These are phyloP conservation scores for Triplophysa rosa DNA, from an alignment of 2,113 vertebrate genomes.

Conservation along the genomic window DNA sequence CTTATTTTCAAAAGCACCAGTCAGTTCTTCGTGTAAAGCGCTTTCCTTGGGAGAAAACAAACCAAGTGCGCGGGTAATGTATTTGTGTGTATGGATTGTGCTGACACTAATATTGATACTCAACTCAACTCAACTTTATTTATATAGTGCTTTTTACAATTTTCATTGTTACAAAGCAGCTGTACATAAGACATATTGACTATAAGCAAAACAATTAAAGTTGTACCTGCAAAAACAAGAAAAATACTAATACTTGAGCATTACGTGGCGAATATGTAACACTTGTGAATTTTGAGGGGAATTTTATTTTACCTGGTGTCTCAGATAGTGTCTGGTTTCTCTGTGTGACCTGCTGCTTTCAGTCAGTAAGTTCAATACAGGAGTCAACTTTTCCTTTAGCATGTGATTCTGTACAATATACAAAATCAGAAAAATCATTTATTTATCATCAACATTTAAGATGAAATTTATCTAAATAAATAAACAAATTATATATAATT, in stretches of 20 bases:
- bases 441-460: not conserved
- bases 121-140: too few relatives aligned
- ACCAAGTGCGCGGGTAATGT: not conserved
- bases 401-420: constrained; percentile 67
- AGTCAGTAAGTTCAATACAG: constrained; percentile 77
- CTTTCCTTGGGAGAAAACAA: too few relatives aligned
- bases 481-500: too few relatives aligned
- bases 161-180: too few relatives aligned
- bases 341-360: constrained; percentile 78
- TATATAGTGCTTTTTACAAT: too few relatives aligned
- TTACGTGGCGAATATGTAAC: not conserved
- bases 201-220: too few relatives aligned
- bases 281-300: not conserved
- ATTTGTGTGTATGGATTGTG: not conserved
- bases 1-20: too few relatives aligned
- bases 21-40: too few relatives aligned
- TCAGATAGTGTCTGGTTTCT: constrained; percentile 76
- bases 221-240: too few relatives aligned
- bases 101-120: not conserved
- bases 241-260: not conserved
- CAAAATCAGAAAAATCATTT: constrained; percentile 15
- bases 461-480: not conserved
- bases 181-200: too few relatives aligned
- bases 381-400: constrained; percentile 77
- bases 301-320: constrained; percentile 61